A percentile compares a stretch with the other conserved stretches of the same genome.
These are phyloP conservation scores for Karalla daura DNA, from an alignment of 2,797 vertebrate species.

Conservation along the genomic window DNA sequence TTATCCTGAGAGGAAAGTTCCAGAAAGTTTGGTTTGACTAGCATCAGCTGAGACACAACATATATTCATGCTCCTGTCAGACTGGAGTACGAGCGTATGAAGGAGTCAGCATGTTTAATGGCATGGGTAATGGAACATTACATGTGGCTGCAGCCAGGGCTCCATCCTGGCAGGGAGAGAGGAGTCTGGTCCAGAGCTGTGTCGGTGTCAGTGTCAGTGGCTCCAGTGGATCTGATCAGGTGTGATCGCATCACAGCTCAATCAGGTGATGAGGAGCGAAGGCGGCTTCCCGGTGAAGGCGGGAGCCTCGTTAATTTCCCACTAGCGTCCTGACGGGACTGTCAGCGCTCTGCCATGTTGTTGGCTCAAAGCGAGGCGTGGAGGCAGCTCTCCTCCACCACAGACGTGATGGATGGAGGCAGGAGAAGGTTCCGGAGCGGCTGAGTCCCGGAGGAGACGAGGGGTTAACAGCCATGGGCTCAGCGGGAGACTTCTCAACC, in stretches of 20 bases:
- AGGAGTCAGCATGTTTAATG: no score
- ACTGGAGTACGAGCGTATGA: no score
- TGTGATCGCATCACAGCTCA: conserved; percentile 26
- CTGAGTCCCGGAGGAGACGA: neutral
- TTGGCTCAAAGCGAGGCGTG: neutral
- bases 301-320: neutral
- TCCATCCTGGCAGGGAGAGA: no score
- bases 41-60: no score
- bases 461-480: conserved; percentile 7
- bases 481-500: conserved; percentile 17
- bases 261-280: conserved; percentile 15
- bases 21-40: no score
- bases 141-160: no score
- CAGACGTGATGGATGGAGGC: neutral
- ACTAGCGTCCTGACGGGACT: neutral
- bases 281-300: neutral
- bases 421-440: neutral
- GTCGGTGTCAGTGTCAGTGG: neutral
- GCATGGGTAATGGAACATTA: no score
- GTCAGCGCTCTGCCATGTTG: neutral
- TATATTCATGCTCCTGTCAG: no score
- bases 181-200: conserved; percentile 25
- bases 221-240: conserved; percentile 20
- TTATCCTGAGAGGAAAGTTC: no score
- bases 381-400: neutral